Evolutionary conservation across 2,797 vertebrate genomes (phyloP).

Genomic region (Sebastes dallii): DNA sequence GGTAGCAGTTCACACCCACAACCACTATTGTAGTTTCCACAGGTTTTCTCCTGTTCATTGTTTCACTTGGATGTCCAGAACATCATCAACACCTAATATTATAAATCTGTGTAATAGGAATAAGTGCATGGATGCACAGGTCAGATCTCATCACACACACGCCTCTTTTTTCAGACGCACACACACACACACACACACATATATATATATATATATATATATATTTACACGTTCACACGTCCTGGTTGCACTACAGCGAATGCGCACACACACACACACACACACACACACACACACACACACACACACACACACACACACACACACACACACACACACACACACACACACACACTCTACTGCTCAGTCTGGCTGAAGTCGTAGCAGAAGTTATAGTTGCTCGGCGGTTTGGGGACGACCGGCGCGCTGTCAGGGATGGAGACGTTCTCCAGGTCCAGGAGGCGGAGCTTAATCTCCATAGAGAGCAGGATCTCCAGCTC

Average conservation of each 20-base stretch:
- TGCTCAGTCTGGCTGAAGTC: slow-evolving; percentile 92
- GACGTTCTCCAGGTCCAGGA: slow-evolving; percentile 95
- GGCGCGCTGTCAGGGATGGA: slow-evolving; percentile 91
- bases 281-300: background rate
- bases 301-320: background rate
- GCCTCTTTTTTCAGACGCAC: background rate
- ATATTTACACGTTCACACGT: slow-evolving; percentile 53
- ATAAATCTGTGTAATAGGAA: slow-evolving; percentile 26
- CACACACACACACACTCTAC: slow-evolving; percentile 62
- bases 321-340: background rate
- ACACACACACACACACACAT: background rate
- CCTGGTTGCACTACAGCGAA: background rate
- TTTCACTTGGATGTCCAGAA: slow-evolving; percentile 17
- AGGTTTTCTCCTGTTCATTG: background rate
- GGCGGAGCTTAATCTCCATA: slow-evolving; percentile 96
- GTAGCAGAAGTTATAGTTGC: slow-evolving; percentile 97
- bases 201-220: background rate
- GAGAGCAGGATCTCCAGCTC: slow-evolving; percentile 96
- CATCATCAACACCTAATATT: slow-evolving; percentile 4
- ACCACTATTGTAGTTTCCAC: background rate
- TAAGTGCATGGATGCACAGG: slow-evolving; percentile 38
- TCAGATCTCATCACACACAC: slow-evolving; percentile 9
- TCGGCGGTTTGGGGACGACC: slow-evolving; percentile 90
- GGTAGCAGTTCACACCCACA: background rate
- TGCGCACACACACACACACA: background rate